Evolutionary conservation across 2,113 vertebrate genomes (phyloP).

Genomic region (Delphinapterus leucas): DNA sequence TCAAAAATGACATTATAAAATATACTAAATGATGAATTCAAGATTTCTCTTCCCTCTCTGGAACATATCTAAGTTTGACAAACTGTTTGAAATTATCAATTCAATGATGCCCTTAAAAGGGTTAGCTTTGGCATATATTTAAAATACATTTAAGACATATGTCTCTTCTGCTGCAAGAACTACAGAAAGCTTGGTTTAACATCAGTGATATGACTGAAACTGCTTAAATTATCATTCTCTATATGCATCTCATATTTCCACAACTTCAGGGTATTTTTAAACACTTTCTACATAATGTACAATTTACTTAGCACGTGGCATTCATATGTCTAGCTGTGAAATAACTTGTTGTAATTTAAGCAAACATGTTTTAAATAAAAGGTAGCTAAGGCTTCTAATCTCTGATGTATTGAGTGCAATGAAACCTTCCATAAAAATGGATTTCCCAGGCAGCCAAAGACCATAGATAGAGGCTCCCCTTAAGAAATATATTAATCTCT

Average conservation of each 20-base stretch:
- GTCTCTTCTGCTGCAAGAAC: constrained; percentile 67
- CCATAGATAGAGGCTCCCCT: constrained; percentile 40
- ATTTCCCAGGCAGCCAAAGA: constrained; percentile 74
- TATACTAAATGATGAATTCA: constrained; percentile 51
- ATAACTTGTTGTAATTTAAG: constrained; percentile 82
- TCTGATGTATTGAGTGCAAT: constrained; percentile 70
- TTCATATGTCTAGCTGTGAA: constrained; percentile 82
- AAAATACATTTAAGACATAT: constrained; percentile 72
- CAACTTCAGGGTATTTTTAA: constrained; percentile 83
- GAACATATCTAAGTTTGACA: constrained; percentile 68
- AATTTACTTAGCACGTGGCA: constrained; percentile 82
- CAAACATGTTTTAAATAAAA: constrained; percentile 84
- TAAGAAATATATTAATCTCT: constrained; percentile 59
- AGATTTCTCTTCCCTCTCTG: constrained; percentile 57
- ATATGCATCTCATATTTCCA: constrained; percentile 78
- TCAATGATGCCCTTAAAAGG: constrained; percentile 74
- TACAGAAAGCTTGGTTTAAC: constrained; percentile 72
- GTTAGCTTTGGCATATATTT: constrained; percentile 50
- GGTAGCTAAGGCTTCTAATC: constrained; percentile 78
- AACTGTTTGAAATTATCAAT: constrained; percentile 72
- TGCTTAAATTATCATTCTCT: constrained; percentile 76
- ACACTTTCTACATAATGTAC: constrained; percentile 77
- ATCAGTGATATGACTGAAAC: constrained; percentile 59
- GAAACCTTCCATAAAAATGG: constrained; percentile 75
- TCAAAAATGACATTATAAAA: constrained; percentile 70